These are phyloP conservation scores for Peromyscus attwateri DNA, from an alignment of 2,797 vertebrate species.

Conservation along the genomic window DNA sequence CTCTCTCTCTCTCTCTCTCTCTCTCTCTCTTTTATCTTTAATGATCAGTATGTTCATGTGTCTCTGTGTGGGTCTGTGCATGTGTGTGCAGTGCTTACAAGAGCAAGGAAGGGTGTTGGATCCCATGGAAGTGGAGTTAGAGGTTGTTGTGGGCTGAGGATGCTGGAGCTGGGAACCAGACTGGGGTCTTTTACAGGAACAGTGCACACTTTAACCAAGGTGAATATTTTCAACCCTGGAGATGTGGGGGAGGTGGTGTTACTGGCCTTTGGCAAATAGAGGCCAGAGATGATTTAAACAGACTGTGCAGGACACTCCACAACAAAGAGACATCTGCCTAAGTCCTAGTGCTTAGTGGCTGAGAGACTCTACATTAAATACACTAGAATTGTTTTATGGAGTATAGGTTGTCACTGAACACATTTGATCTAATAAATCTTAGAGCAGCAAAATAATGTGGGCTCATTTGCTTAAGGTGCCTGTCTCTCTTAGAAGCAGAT, in stretches of 20 bases:
- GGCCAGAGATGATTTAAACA: not conserved
- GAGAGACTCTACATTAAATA: constrained; percentile 11
- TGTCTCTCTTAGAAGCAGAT: not conserved
- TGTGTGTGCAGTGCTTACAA: not conserved
- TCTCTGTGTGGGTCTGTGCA: not conserved
- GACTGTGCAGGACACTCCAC: not conserved
- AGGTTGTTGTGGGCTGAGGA: not conserved
- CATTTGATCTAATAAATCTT: not conserved
- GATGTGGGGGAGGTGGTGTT: not conserved
- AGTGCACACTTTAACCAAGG: not conserved
- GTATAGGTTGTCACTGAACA: not conserved
- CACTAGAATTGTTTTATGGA: not conserved
- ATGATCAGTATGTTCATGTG: not conserved
- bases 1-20: no score
- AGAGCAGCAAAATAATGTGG: not conserved
- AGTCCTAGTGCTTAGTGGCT: not conserved
- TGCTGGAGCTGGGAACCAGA: not conserved
- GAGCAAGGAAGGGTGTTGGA: not conserved
- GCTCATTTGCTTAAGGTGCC: not conserved
- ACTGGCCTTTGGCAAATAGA: not conserved
- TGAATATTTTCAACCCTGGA: not conserved
- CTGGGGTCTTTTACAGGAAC: not conserved
- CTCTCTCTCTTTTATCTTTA: no score
- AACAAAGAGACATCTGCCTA: not conserved
- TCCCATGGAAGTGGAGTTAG: not conserved